Evolutionary conservation across 2,888 invertebrate species (phyloP).

Genomic region (Thysanoteuthis rhombus): DNA sequence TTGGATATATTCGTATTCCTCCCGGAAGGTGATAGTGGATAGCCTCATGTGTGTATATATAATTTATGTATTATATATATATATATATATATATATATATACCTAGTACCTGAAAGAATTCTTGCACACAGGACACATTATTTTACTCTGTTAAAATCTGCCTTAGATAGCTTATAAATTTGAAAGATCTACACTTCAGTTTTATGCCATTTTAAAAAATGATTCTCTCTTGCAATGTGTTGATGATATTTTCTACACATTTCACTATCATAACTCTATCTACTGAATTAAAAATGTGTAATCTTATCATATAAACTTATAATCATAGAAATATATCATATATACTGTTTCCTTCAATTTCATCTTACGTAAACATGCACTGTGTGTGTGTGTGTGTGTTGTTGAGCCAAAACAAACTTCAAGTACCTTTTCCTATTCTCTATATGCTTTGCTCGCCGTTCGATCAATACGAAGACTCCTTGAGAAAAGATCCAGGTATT

Average conservation of each 20-base stretch:
- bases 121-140: no score
- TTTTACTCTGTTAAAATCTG: no score
- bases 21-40: no score
- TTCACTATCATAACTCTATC: background rate
- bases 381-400: background rate
- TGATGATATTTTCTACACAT: background rate
- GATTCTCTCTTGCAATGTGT: background rate
- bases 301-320: background rate
- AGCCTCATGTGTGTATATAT: no score
- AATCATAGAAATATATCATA: background rate
- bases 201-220: no score
- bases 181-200: no score
- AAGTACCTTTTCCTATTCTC: background rate
- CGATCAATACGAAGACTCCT: conserved; percentile 24
- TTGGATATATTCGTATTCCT: no score
- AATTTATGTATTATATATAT: no score
- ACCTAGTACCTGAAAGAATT: no score
- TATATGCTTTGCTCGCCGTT: background rate
- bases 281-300: background rate
- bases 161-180: no score
- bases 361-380: background rate
- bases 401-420: background rate
- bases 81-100: no score
- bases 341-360: background rate
- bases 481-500: conserved; percentile 29